Percentiles rank a stretch among this genome's conserved stretches.
These are phyloP conservation scores for Bujurquina vittata DNA, from an alignment of 2,113 vertebrate species.

Conservation along the genomic window DNA sequence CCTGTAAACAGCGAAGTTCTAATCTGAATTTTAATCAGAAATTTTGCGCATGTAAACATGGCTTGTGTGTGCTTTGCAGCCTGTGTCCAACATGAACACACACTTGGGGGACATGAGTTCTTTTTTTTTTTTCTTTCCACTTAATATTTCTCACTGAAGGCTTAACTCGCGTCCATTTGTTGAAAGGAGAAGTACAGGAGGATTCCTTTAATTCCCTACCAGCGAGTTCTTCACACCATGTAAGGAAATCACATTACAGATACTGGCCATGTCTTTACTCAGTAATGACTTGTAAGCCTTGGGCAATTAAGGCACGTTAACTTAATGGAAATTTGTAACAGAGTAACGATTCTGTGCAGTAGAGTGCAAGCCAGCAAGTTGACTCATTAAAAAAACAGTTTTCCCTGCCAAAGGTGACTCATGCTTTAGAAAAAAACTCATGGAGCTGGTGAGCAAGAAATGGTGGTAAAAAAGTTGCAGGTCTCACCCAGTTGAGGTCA, in stretches of 20 bases:
- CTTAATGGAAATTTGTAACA: not conserved
- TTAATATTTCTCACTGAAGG: not conserved
- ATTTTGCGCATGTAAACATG: too few species aligned
- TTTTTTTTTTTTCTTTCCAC: not conserved
- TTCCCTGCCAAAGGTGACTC: conserved; percentile 8
- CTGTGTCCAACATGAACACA: not conserved
- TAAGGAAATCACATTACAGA: not conserved
- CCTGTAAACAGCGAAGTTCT: too few species aligned
- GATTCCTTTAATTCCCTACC: not conserved
- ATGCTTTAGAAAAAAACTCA: not conserved
- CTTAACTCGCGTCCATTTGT: not conserved
- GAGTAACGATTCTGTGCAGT: conserved; percentile 11
- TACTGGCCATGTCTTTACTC: not conserved
- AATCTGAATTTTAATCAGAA: too few species aligned
- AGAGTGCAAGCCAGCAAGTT: not conserved
- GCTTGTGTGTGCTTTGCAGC: not conserved
- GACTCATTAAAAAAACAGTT: conserved; percentile 39
- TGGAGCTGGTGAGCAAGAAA: not conserved
- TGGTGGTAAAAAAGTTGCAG: not conserved
- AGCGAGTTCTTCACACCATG: not conserved
- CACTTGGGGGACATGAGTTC: accelerated
- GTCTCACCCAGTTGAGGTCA: not conserved
- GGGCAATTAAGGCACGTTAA: not conserved
- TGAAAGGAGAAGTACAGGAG: not conserved
- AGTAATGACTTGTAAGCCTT: not conserved